Evolutionary conservation across 2,113 vertebrate genomes (phyloP).

Genomic region (Cairina moschata): DNA sequence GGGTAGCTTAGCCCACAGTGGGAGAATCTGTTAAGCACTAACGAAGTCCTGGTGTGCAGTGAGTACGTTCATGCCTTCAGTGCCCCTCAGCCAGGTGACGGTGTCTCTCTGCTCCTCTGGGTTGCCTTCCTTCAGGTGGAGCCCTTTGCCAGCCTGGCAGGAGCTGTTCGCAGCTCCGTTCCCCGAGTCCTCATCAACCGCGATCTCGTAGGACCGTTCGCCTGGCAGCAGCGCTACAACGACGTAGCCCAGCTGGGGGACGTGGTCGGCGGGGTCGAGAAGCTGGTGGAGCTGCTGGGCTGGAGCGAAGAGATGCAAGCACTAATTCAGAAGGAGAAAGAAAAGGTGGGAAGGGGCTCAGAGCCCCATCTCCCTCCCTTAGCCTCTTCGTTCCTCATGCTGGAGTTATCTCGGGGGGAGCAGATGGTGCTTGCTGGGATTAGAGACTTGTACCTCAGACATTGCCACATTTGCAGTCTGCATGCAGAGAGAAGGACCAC

Average conservation of each 20-base stretch:
- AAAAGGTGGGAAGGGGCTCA: conserved; percentile 70
- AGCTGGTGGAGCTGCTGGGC: conserved; percentile 83
- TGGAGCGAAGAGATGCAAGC: conserved; percentile 83
- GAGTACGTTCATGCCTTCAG: rapidly evolving
- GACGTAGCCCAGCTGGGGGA: conserved; percentile 89
- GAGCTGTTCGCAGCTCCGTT: conserved; percentile 78
- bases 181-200: conserved; percentile 92
- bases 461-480: not conserved
- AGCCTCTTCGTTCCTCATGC: rapidly evolving
- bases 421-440: not conserved
- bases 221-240: conserved; percentile 52
- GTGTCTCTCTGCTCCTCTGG: not conserved
- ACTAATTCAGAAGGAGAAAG: conserved; percentile 73
- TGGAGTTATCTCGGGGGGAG: not conserved
- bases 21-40: not conserved
- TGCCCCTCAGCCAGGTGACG: not conserved
- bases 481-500: not conserved
- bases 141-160: conserved; percentile 90
- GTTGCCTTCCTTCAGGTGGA: conserved; percentile 82
- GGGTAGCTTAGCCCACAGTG: rapidly evolving
- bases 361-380: rapidly evolving
- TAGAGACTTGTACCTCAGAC: not conserved
- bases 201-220: conserved; percentile 87
- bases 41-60: rapidly evolving
- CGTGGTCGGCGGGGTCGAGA: conserved; percentile 80